Evolutionary conservation across 2,113 vertebrate species (phyloP).

Genomic region (Hydrochoerus hydrochaeris): DNA sequence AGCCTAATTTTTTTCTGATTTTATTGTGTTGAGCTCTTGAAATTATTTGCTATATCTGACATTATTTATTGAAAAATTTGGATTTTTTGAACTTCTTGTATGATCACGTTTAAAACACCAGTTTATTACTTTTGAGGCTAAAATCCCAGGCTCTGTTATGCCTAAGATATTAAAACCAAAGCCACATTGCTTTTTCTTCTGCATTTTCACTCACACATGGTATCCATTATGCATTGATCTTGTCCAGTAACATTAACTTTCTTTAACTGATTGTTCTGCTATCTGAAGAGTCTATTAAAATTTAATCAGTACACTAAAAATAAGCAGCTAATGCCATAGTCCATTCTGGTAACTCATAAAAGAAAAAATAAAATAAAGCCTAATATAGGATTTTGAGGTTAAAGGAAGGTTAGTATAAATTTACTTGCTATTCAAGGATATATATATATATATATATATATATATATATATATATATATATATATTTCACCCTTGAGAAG

Average conservation of each 20-base stretch:
- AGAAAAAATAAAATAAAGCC: constrained; percentile 52
- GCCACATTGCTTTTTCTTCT: constrained; percentile 61
- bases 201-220: constrained; percentile 63
- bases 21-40: constrained; percentile 1
- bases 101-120: constrained; percentile 47
- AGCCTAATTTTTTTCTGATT: neutral
- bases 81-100: constrained; percentile 30
- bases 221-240: constrained; percentile 75
- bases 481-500: constrained; percentile 20
- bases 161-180: constrained; percentile 60
- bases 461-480: neutral
- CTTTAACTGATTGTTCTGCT: constrained; percentile 73
- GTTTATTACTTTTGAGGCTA: constrained; percentile 12
- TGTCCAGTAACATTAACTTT: constrained; percentile 75
- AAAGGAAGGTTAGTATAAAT: constrained; percentile 63
- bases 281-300: constrained; percentile 74
- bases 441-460: neutral
- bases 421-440: constrained; percentile 37
- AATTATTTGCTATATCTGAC: constrained; percentile 47
- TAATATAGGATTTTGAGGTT: constrained; percentile 63
- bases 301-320: constrained; percentile 81
- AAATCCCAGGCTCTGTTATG: constrained; percentile 54
- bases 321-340: constrained; percentile 71
- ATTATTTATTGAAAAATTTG: constrained; percentile 51
- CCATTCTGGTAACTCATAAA: constrained; percentile 76